Percentiles rank a stretch among this genome's conserved stretches.
phyloP scores from a whole-genome alignment of 2,113 vertebrate species.

The Charadrius vociferus region DNA sequence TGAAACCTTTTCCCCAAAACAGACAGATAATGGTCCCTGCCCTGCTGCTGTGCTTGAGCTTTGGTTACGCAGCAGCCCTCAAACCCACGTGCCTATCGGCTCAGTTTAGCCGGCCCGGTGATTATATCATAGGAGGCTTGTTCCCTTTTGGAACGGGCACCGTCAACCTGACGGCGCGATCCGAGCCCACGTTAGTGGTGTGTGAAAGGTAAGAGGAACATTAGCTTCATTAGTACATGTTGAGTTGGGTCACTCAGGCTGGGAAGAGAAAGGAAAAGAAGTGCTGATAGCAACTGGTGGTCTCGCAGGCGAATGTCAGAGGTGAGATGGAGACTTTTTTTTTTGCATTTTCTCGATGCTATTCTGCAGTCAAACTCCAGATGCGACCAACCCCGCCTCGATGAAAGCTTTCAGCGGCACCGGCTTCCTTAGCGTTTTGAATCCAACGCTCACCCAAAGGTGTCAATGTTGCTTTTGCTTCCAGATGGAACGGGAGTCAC shows the following conservation, averaged over 20 bases:
- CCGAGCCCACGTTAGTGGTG: constrained; percentile 42
- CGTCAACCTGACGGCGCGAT: constrained; percentile 28
- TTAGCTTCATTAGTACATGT: rapidly evolving
- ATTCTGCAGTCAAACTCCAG: rapidly evolving
- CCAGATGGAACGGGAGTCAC: neutral
- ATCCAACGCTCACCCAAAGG: neutral
- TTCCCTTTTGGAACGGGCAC: constrained; percentile 80
- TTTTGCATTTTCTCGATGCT: neutral
- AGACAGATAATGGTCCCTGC: neutral
- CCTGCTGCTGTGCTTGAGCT: neutral
- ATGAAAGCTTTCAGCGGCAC: neutral
- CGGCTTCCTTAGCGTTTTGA: neutral
- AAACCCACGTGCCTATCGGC: constrained; percentile 54
- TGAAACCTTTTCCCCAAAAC: too few species aligned
- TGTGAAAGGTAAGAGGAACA: constrained; percentile 77
- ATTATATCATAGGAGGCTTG: constrained; percentile 86
- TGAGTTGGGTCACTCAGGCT: neutral
- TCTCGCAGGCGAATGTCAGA: rapidly evolving
- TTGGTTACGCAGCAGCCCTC: neutral
- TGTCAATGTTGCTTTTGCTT: neutral
- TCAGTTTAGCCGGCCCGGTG: constrained; percentile 78
- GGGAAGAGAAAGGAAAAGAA: neutral
- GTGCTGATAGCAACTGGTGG: neutral
- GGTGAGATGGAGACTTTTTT: neutral
- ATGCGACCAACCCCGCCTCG: rapidly evolving